These are phyloP conservation scores for Poecilia gillii DNA, from an alignment of 2,797 vertebrate species.

Conservation along the genomic window DNA sequence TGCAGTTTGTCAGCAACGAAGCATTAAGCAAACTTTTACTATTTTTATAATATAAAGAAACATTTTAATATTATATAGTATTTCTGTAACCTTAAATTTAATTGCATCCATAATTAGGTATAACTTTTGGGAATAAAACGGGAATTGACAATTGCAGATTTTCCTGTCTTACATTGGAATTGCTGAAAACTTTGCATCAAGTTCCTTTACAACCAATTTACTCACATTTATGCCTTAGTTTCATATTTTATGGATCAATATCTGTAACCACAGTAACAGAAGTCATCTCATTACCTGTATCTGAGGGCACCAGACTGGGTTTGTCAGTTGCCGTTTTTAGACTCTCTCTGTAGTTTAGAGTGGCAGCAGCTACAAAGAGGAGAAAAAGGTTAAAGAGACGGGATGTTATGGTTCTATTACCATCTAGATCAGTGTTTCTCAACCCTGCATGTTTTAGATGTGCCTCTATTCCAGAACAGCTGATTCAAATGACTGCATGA, in stretches of 20 bases:
- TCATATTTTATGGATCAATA: not conserved
- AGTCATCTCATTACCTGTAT: slow-evolving; percentile 56
- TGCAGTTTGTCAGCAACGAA: no score
- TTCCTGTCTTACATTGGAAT: not conserved
- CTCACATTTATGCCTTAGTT: not conserved
- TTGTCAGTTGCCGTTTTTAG: slow-evolving; percentile 57
- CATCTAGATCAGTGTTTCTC: not conserved
- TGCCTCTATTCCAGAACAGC: no score
- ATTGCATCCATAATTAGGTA: not conserved
- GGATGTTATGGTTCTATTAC: not conserved
- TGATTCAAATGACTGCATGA: no score
- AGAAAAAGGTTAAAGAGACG: not conserved
- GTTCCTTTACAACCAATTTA: not conserved
- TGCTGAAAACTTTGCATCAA: not conserved
- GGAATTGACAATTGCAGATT: not conserved
- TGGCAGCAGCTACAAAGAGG: slow-evolving; percentile 52
- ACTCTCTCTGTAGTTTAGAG: slow-evolving; percentile 72
- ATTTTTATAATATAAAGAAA: no score
- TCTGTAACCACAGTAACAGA: not conserved
- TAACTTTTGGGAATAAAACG: not conserved
- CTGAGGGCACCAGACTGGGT: slow-evolving; percentile 29
- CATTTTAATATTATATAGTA: not conserved
- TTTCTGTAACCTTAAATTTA: not conserved
- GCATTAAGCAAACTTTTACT: no score
- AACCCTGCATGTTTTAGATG: no score